Evolutionary conservation across 2,113 vertebrate species (phyloP).

Genomic region (Protobothrops mucrosquamatus): DNA sequence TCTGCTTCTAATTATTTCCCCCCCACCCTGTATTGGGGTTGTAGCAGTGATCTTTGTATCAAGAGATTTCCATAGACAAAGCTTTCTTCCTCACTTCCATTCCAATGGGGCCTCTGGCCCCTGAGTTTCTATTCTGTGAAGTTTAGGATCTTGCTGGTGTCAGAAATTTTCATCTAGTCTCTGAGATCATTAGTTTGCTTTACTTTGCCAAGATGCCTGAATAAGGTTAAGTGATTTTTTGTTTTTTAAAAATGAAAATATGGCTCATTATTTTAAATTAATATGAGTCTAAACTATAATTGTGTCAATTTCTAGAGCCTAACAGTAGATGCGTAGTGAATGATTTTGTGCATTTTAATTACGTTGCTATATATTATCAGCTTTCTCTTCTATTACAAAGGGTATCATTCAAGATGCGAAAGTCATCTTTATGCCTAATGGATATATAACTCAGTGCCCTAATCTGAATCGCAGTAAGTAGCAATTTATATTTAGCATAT

Average conservation of each 20-base stretch:
- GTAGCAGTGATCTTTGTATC: not conserved
- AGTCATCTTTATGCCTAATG: conserved; percentile 89
- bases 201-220: conserved; percentile 15
- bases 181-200: conserved; percentile 44
- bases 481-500: conserved; percentile 12
- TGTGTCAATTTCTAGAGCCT: not conserved
- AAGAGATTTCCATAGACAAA: not conserved
- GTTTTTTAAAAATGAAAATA: not conserved
- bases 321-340: conserved; percentile 11
- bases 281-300: not conserved
- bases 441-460: conserved; percentile 91
- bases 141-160: not conserved
- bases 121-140: not conserved
- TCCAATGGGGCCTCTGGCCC: not conserved
- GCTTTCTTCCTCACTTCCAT: not conserved
- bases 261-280: not conserved
- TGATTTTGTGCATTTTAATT: not conserved
- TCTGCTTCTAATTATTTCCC: not conserved
- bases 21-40: not conserved
- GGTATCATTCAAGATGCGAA: conserved; percentile 93
- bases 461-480: conserved; percentile 98
- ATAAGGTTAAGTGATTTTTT: conserved; percentile 5
- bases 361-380: conserved; percentile 40
- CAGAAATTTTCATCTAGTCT: not conserved
- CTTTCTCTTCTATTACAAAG: conserved; percentile 74